Conservation (phyloP, 2,888 invertebrate species). For the Agonopterix alstromeriana region DNA sequence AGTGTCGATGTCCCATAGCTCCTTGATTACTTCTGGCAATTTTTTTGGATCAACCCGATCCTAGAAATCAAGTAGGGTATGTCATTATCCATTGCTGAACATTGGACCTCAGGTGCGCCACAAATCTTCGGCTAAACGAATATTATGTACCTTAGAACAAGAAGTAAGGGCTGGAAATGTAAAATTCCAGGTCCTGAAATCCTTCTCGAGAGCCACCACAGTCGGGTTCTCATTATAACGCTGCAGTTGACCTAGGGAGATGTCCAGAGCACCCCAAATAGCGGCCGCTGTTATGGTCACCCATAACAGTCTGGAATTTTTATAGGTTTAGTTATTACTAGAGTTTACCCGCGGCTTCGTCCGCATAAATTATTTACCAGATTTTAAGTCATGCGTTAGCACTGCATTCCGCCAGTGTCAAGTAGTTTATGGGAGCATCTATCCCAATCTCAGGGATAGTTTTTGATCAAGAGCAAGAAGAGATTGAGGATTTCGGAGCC, state of each 20-base stretch:
- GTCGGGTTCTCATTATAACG: slow-evolving; percentile 78
- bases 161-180: slow-evolving; percentile 76
- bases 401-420: no score
- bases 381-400: no score
- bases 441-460: no score
- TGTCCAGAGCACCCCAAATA: slow-evolving; percentile 51
- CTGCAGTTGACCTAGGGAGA: slow-evolving; percentile 72
- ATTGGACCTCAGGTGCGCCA: no score
- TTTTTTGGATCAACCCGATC: slow-evolving; percentile 42
- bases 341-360: no score
- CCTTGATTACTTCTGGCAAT: slow-evolving; percentile 35
- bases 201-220: slow-evolving; percentile 79
- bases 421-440: no score
- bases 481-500: no score
- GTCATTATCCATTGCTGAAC: background rate
- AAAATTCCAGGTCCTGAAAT: slow-evolving; percentile 78
- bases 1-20: slow-evolving; percentile 36
- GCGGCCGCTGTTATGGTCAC: slow-evolving; percentile 40
- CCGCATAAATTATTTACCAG: no score
- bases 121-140: background rate
- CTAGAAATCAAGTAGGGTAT: slow-evolving; percentile 18
- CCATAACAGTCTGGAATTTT: slow-evolving; percentile 55
- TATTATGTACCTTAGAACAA: slow-evolving; percentile 47
- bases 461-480: no score
- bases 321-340: no score